A percentile compares a stretch with the other conserved stretches of the same genome.
Evolutionary conservation across 2,797 vertebrate genomes (phyloP).

Genomic region (Todus mexicanus): DNA sequence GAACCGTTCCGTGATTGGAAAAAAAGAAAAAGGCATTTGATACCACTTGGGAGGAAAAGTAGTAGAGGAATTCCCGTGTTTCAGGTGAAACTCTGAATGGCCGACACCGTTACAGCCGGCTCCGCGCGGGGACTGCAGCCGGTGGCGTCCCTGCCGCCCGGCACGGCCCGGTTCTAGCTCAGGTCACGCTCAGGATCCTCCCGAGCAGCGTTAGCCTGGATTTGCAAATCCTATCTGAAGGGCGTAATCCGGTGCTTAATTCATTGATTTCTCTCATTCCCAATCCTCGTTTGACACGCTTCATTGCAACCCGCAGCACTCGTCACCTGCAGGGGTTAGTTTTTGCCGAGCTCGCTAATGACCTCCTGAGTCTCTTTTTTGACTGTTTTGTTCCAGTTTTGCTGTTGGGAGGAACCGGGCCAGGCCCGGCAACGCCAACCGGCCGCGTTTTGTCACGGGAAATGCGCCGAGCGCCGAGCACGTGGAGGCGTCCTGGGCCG

Average conservation of each 20-base stretch:
- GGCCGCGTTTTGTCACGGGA: rapidly evolving
- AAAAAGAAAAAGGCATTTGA: background rate
- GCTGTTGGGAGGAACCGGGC: background rate
- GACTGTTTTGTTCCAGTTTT: background rate
- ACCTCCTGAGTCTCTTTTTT: background rate
- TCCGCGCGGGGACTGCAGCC: rapidly evolving
- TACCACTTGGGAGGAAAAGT: background rate
- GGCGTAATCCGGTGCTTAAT: background rate
- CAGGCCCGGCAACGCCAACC: background rate
- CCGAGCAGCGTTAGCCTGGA: background rate
- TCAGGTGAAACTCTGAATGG: background rate
- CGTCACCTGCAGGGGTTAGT: background rate
- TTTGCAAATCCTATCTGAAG: background rate
- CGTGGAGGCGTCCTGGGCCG: background rate
- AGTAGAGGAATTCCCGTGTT: background rate
- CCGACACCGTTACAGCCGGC: rapidly evolving
- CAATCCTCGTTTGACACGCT: background rate
- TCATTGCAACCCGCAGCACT: rapidly evolving
- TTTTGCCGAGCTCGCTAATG: background rate
- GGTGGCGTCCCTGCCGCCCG: rapidly evolving
- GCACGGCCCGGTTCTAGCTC: rapidly evolving
- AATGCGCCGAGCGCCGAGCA: background rate
- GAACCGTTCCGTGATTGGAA: background rate
- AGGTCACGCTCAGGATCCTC: background rate
- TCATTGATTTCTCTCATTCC: background rate